A percentile compares a stretch with the other conserved stretches of the same genome.
Conservation (phyloP, 2,113 vertebrate genomes). For the Catagonus wagneri region DNA sequence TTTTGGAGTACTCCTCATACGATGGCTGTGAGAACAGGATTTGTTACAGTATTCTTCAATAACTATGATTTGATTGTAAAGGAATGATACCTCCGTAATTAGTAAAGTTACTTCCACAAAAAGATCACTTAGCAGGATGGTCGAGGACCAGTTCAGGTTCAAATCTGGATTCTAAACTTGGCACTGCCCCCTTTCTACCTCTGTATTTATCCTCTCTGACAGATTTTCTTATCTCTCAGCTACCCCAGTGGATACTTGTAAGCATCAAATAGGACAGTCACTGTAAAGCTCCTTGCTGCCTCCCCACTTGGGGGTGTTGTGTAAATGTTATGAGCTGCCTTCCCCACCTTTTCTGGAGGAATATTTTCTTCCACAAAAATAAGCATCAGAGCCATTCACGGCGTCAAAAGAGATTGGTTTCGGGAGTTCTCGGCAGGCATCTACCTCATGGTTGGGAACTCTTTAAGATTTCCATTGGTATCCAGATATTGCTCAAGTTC, state of each 20-base stretch:
- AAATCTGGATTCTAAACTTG: not conserved
- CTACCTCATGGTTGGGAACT: not conserved
- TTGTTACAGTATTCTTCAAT: not conserved
- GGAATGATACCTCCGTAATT: not conserved
- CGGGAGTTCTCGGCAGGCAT: not conserved
- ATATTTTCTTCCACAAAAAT: not conserved
- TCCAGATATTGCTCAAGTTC: not conserved
- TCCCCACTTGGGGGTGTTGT: not conserved
- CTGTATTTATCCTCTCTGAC: not conserved
- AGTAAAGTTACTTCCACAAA: not conserved
- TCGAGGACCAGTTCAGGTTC: not conserved
- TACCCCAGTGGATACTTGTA: not conserved
- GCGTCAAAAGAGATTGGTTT: not conserved
- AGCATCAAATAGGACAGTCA: not conserved
- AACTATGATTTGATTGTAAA: not conserved
- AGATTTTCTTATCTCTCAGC: not conserved
- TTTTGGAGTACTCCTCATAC: not conserved
- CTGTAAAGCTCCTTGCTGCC: not conserved
- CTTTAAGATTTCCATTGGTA: not conserved
- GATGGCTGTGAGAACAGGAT: not conserved
- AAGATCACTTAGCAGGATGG: not conserved
- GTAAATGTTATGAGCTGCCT: not conserved
- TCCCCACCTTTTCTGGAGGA: not conserved
- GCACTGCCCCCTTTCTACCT: not conserved
- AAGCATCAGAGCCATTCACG: not conserved